Conservation (phyloP, 2,888 invertebrate species). For the Hypolimnas misippus region DNA sequence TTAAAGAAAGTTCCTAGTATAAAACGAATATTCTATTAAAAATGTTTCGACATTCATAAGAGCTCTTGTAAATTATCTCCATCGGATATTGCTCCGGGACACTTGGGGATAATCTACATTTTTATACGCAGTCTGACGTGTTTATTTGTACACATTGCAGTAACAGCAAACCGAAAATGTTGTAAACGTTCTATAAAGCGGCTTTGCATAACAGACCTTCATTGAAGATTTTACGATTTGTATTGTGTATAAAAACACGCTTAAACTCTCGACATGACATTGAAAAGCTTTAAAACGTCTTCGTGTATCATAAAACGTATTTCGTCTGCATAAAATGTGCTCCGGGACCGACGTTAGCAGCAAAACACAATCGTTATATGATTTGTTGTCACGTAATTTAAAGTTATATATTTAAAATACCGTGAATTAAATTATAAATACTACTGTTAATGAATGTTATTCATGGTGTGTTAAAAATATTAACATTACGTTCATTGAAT, state of each 20-base stretch:
- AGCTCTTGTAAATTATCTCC: neutral
- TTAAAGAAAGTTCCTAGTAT: too few species aligned
- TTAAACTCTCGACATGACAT: neutral
- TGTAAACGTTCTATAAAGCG: neutral
- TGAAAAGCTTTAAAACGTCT: neutral
- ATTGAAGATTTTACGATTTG: neutral
- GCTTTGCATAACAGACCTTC: neutral
- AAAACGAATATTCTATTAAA: too few species aligned
- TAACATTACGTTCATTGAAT: too few species aligned
- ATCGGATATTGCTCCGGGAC: neutral
- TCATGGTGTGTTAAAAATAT: too few species aligned
- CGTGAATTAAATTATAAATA: too few species aligned
- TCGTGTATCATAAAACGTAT: neutral
- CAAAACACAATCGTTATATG: neutral
- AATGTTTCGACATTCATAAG: too few species aligned
- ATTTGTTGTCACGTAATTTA: neutral
- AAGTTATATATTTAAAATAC: neutral
- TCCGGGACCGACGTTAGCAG: neutral
- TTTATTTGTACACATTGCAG: neutral
- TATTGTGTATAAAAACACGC: neutral
- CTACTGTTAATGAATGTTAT: too few species aligned
- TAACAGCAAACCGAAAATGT: neutral
- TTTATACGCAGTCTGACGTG: neutral
- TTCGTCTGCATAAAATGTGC: neutral
- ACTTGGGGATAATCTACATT: neutral